Conservation (phyloP, 2,888 invertebrate species). For the Andricus curvator region DNA sequence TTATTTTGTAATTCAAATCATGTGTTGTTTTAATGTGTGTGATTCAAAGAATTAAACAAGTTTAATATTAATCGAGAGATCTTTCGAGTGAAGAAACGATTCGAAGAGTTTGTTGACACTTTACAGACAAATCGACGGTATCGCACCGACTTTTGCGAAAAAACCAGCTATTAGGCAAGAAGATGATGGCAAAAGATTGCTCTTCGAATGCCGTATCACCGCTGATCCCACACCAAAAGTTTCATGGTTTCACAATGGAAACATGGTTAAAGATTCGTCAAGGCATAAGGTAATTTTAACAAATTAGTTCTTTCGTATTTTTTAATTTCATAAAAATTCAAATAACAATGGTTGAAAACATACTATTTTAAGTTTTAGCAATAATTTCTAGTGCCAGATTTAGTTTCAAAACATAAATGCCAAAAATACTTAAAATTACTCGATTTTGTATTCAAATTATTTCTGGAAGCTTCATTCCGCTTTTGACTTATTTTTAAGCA, state of each 20-base stretch:
- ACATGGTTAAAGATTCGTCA: conserved; percentile 87
- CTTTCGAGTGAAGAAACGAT: not conserved
- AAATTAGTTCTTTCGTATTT: conserved; percentile 63
- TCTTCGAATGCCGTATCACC: conserved; percentile 96
- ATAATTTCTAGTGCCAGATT: too few relatives aligned
- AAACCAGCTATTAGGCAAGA: conserved; percentile 98
- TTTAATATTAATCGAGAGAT: not conserved
- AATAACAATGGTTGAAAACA: too few relatives aligned
- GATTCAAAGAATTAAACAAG: not conserved
- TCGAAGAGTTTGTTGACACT: conserved; percentile 47
- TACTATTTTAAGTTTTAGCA: too few relatives aligned
- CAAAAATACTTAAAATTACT: too few relatives aligned
- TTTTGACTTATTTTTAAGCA: too few relatives aligned
- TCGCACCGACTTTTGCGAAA: conserved; percentile 98
- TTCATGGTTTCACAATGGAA: conserved; percentile 93
- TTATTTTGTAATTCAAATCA: not conserved
- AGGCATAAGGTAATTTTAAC: conserved; percentile 88
- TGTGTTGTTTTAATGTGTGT: not conserved
- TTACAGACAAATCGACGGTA: conserved; percentile 96
- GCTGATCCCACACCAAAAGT: conserved; percentile 95
- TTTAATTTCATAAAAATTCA: not conserved
- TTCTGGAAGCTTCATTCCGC: too few relatives aligned
- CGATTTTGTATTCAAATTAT: too few relatives aligned
- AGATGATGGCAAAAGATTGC: conserved; percentile 95
- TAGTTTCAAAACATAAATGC: too few relatives aligned